Evolutionary conservation across 1,140 invertebrate genomes (phyloP).

Genomic region (Agraylea sexmaculata): DNA sequence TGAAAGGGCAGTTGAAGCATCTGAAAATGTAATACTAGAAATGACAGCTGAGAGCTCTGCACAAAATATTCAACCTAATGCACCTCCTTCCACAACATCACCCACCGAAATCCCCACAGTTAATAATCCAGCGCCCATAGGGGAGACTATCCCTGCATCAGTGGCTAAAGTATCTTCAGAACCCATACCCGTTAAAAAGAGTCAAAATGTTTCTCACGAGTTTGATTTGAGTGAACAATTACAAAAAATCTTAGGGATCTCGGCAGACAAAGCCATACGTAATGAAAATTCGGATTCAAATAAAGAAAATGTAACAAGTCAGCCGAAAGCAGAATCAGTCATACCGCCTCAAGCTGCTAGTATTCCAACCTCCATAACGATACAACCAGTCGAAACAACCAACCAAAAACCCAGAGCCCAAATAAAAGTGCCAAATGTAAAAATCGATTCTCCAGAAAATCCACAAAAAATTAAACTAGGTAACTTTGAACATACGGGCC

Average conservation of each 20-base stretch:
- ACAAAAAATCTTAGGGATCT: slow-evolving; percentile 39
- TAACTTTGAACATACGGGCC: slow-evolving; percentile 30
- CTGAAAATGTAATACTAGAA: slow-evolving; percentile 20
- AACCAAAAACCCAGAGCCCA: slow-evolving; percentile 15
- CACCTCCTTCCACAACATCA: neutral
- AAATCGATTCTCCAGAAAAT: slow-evolving; percentile 37
- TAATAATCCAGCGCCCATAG: neutral
- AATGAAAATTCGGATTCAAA: slow-evolving; percentile 16
- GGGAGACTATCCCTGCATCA: neutral
- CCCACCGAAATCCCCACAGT: too few relatives aligned
- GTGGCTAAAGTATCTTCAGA: slow-evolving; percentile 10
- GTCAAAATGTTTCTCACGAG: slow-evolving; percentile 37
- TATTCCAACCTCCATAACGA: slow-evolving; percentile 1
- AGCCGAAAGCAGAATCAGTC: neutral
- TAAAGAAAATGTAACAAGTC: slow-evolving; percentile 14
- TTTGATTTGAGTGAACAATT: slow-evolving; percentile 39
- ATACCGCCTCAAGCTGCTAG: neutral
- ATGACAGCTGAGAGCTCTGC: slow-evolving; percentile 10
- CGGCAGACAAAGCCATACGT: slow-evolving; percentile 31
- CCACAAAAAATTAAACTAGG: slow-evolving; percentile 33
- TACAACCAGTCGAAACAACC: slow-evolving; percentile 1
- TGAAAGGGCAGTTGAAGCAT: slow-evolving; percentile 17
- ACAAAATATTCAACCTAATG: slow-evolving; percentile 9
- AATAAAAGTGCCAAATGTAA: slow-evolving; percentile 34
- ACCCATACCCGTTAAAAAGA: slow-evolving; percentile 29